Percentiles rank a stretch among this genome's conserved stretches.
Conservation (phyloP, 64 coral and sea anemone species). For the Trachythela sp. region DNA sequence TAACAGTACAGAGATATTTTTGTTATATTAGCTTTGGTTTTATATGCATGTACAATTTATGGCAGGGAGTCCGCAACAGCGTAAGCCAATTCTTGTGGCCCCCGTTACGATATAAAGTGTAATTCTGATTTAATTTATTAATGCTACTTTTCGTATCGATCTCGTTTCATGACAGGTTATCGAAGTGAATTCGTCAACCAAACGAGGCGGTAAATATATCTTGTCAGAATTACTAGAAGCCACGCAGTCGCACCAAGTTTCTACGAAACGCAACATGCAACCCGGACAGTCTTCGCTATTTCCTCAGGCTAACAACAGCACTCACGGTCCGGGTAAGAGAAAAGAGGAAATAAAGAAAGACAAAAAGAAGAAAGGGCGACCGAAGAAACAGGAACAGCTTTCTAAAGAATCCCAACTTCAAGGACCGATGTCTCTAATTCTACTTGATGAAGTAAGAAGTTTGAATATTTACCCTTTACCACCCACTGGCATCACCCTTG, state of each 20-base stretch:
- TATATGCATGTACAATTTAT: too few relatives aligned
- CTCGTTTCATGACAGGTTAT: conserved; percentile 50
- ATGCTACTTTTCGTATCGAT: neutral
- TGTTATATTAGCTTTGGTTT: too few relatives aligned
- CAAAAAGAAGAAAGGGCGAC: neutral
- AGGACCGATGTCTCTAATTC: neutral
- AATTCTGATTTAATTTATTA: too few relatives aligned
- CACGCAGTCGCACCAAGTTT: conserved; percentile 88
- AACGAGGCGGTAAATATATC: conserved; percentile 86
- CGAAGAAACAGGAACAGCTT: neutral
- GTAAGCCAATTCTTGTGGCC: too few relatives aligned
- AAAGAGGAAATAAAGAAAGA: conserved; percentile 3
- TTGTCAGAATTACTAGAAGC: conserved; percentile 79
- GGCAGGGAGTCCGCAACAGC: too few relatives aligned
- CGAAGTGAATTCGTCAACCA: conserved; percentile 87
- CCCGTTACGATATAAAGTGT: too few relatives aligned
- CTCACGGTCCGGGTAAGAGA: neutral
- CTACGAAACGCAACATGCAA: conserved; percentile 20
- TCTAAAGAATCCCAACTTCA: neutral
- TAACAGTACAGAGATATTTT: too few relatives aligned
- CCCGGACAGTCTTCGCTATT: too few relatives aligned
- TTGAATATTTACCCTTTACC: too few relatives aligned
- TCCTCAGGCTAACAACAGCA: neutral
- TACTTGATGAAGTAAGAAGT: conserved; percentile 14
- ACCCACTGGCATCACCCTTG: too few relatives aligned